Conservation (phyloP, 1,140 invertebrate species). For the Leptinotarsa texana region DNA sequence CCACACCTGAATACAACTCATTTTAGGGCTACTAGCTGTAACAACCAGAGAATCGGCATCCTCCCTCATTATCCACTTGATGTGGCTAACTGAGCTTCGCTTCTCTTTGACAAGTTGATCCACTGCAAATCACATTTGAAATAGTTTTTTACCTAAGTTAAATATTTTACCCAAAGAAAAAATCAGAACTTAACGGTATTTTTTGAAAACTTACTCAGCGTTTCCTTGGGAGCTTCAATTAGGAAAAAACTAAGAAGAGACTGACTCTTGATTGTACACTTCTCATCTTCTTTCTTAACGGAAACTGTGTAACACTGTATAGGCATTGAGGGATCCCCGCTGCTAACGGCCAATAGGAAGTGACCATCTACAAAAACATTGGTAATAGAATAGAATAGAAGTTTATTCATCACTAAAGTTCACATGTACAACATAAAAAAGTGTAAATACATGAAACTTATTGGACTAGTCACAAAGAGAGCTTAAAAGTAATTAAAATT, state of each 20-base stretch:
- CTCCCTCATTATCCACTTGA: conserved; percentile 81
- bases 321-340: conserved; percentile 69
- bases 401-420: too few relatives aligned
- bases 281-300: conserved; percentile 59
- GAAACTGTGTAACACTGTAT: conserved; percentile 77
- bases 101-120: conserved; percentile 50
- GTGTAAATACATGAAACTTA: too few relatives aligned
- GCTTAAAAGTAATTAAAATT: too few relatives aligned
- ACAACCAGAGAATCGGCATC: conserved; percentile 81
- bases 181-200: too few relatives aligned
- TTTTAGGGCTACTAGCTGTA: conserved; percentile 64
- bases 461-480: too few relatives aligned
- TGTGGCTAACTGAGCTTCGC: conserved; percentile 63
- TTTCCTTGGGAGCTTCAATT: conserved; percentile 63
- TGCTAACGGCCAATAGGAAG: conserved; percentile 77
- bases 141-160: too few relatives aligned
- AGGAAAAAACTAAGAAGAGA: conserved; percentile 82
- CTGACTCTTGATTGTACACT: conserved; percentile 67
- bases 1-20: conserved; percentile 83
- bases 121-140: conserved; percentile 34
- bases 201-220: conserved; percentile 49
- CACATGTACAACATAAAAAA: too few relatives aligned
- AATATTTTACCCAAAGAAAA: too few relatives aligned
- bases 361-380: conserved; percentile 67
- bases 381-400: too few relatives aligned